phyloP scores from a whole-genome alignment of 1,140 invertebrate species.

The Drosophila bocki region DNA sequence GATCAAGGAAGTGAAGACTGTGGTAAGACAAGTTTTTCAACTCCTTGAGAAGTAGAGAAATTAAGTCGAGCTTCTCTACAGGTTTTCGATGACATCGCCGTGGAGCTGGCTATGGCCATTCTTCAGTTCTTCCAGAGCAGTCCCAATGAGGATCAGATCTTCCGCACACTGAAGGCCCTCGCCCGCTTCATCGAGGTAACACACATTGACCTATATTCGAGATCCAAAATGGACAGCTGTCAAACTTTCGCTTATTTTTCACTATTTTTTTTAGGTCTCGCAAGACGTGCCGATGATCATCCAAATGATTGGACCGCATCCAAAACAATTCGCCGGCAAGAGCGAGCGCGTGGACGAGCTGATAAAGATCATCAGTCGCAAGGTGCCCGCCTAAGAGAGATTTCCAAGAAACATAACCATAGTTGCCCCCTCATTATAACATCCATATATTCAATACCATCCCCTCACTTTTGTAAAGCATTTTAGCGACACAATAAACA shows the following conservation, averaged over 20 bases:
- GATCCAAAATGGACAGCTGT: constrained; percentile 58
- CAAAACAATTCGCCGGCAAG: constrained; percentile 91
- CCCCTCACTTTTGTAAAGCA: constrained; percentile 70
- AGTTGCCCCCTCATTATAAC: constrained; percentile 40
- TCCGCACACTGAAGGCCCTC: constrained; percentile 91
- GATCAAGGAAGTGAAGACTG: constrained; percentile 98
- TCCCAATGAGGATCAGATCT: constrained; percentile 92
- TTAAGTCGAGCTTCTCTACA: constrained; percentile 71
- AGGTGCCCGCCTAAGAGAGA: constrained; percentile 85
- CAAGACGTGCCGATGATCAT: constrained; percentile 95
- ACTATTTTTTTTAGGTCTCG: constrained; percentile 69
- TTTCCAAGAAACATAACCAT: constrained; percentile 43
- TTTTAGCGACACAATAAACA: constrained; percentile 81
- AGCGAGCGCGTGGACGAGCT: constrained; percentile 93
- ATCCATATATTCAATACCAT: constrained; percentile 64
- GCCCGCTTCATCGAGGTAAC: constrained; percentile 91
- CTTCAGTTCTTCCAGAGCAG: constrained; percentile 94
- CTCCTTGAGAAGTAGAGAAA: too few relatives aligned
- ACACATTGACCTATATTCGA: constrained; percentile 70
- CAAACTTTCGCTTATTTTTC: constrained; percentile 42
- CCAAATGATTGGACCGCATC: constrained; percentile 96
- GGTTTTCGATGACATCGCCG: constrained; percentile 97
- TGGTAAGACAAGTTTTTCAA: constrained; percentile 89
- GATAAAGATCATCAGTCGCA: constrained; percentile 90
- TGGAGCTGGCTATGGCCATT: constrained; percentile 96